Conservation (phyloP, 2,113 vertebrate species). For the Pao palembangensis region DNA sequence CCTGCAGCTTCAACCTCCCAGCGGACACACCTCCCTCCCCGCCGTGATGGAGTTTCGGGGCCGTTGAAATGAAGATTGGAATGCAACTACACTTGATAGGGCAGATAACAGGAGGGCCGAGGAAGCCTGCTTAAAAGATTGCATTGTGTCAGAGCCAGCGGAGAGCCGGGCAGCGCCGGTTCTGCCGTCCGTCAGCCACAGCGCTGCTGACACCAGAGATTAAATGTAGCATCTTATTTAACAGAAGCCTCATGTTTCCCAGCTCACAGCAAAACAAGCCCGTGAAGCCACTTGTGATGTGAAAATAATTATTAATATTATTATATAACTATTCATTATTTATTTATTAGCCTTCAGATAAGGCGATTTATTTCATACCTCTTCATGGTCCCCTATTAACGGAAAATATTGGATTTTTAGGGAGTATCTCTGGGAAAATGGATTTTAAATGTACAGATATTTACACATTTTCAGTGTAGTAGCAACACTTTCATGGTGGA, state of each 20-base stretch:
- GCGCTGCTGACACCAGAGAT: constrained; percentile 41
- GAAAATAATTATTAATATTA: neutral
- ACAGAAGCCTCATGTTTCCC: neutral
- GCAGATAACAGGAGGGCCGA: constrained; percentile 70
- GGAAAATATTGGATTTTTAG: too few species aligned
- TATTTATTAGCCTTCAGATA: too few species aligned
- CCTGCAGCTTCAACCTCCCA: constrained; percentile 4
- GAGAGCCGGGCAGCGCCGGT: constrained; percentile 33
- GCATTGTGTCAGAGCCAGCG: constrained; percentile 60
- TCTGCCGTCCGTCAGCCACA: constrained; percentile 57
- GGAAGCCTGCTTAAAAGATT: constrained; percentile 65
- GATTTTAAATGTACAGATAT: too few species aligned
- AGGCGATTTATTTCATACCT: too few species aligned
- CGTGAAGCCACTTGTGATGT: neutral
- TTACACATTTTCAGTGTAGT: neutral
- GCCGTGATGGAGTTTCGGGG: constrained; percentile 61
- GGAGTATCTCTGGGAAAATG: too few species aligned
- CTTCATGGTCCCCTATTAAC: too few species aligned
- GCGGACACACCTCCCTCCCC: constrained; percentile 33
- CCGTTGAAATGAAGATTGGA: constrained; percentile 66
- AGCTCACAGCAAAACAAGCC: neutral
- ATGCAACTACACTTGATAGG: constrained; percentile 76
- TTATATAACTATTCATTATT: too few species aligned
- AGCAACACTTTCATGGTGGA: neutral
- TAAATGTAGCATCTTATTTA: constrained; percentile 29